Conservation (phyloP, 1,140 invertebrate genomes). For the Scylla paramamosain region DNA sequence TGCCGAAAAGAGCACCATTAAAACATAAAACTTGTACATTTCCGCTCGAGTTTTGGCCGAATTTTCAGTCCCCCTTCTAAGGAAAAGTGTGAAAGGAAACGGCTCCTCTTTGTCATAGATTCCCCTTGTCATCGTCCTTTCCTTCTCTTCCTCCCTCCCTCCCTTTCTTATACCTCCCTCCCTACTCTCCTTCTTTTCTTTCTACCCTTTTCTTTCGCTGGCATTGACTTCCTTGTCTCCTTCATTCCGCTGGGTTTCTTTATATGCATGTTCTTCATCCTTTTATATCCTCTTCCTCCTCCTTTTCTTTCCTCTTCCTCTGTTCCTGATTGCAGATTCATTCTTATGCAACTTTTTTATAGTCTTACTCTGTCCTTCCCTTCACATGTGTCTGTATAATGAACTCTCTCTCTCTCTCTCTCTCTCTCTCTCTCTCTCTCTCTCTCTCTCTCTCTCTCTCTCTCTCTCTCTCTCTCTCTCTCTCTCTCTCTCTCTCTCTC, state of each 20-base stretch:
- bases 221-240: background rate
- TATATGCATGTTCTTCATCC: background rate
- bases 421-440: too few species aligned
- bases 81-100: background rate
- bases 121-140: background rate
- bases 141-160: background rate
- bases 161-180: background rate
- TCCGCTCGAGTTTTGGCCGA: background rate
- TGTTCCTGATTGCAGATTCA: background rate
- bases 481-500: constrained; percentile 7
- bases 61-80: background rate
- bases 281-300: background rate
- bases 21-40: background rate
- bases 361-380: too few species aligned
- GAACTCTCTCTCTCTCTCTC: background rate
- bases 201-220: background rate
- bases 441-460: too few species aligned
- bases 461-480: constrained; percentile 7
- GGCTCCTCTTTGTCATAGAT: background rate
- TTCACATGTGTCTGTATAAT: too few species aligned
- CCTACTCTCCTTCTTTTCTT: background rate
- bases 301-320: background rate
- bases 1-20: background rate
- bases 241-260: background rate
- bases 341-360: too few species aligned